Base-by-base conservation (phyloP, 2,113 vertebrate genomes). In the Deroptyus accipitrinus region DNA sequence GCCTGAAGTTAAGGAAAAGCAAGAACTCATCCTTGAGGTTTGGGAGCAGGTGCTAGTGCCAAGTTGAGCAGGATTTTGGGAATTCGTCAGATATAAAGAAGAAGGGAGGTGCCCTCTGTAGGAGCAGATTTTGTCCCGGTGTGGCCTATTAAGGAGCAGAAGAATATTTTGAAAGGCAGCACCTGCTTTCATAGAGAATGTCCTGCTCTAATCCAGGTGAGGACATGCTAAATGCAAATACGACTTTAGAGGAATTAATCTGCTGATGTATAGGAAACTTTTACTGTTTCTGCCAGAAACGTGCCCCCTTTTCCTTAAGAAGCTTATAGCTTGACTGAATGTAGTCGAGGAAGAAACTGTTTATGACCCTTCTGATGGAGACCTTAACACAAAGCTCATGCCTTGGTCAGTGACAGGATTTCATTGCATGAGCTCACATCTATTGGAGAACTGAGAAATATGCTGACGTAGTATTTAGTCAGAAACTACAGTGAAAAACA, bases 21-120 rank as follows among this genome's bases (percentile, higher is more conserved):
- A 1, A 37, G 35, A 15, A 19, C 11, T 70, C 27, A 86, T 15
- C 30, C 24, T 10, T 28, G 57, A 35, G 12, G 13, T 62, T 69
- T 78, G 49, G 54, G 12, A 77, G 33, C 0, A 0, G 7, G 18
- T 66, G 24, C 10, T 81, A 67, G 27, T 59, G 31, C 19, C 46
- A 39, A 46, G 51, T 73, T 78, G 28, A 89, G 13, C 9, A 83
- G 35, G 33, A 41, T 84, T 37, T 75, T 31, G 41, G 11, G 12
- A 77, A 81, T 67, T 79, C 25, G 42, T 83, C 31, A 2, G 7
- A 12, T 28, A 31, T 37, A 27, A 44, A 30, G 31, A 72, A 23
- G 2, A 6, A 10, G 4, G 27, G 5, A 46, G 4, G 2, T 86
- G 14, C 10, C 23, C 4, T 68, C 17, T 88, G 0, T 4, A 48